Conservation (phyloP, 1,140 invertebrate genomes). For the Mizuhopecten yessoensis region DNA sequence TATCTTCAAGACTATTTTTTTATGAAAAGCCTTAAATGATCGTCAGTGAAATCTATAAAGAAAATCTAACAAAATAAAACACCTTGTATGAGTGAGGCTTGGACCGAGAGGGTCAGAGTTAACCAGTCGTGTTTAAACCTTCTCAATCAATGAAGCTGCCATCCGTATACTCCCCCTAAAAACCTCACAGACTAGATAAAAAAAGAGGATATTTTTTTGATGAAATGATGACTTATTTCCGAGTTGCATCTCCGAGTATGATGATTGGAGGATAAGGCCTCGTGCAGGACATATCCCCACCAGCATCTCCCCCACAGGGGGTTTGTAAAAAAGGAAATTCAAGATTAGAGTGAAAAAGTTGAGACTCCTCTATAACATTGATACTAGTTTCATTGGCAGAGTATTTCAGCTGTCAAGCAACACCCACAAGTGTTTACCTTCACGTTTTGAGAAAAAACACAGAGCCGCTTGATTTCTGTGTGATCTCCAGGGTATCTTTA, state of each 20-base stretch:
- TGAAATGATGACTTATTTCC: constrained; percentile 54
- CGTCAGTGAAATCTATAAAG: neutral
- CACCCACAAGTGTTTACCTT: constrained; percentile 30
- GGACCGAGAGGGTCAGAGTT: constrained; percentile 1
- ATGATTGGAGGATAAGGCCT: constrained; percentile 51
- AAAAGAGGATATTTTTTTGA: constrained; percentile 55
- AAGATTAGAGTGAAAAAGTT: constrained; percentile 47
- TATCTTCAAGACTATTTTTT: neutral
- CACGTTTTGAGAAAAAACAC: neutral
- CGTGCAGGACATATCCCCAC: constrained; percentile 22
- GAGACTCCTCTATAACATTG: constrained; percentile 5
- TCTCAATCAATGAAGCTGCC: neutral
- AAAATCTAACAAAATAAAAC: neutral
- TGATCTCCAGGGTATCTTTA: constrained; percentile 7
- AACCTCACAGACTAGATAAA: constrained; percentile 54
- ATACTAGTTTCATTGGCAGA: constrained; percentile 33
- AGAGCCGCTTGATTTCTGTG: constrained; percentile 11
- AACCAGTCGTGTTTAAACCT: neutral
- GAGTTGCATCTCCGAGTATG: constrained; percentile 62
- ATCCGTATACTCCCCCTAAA: neutral
- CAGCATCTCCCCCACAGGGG: constrained; percentile 43
- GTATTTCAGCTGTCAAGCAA: constrained; percentile 26
- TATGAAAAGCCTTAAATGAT: neutral
- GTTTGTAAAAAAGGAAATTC: constrained; percentile 60
- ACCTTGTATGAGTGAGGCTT: constrained; percentile 26